A percentile compares a stretch with the other conserved stretches of the same genome.
Conservation (phyloP, 1,140 invertebrate genomes). For the Drosophila bocqueti region DNA sequence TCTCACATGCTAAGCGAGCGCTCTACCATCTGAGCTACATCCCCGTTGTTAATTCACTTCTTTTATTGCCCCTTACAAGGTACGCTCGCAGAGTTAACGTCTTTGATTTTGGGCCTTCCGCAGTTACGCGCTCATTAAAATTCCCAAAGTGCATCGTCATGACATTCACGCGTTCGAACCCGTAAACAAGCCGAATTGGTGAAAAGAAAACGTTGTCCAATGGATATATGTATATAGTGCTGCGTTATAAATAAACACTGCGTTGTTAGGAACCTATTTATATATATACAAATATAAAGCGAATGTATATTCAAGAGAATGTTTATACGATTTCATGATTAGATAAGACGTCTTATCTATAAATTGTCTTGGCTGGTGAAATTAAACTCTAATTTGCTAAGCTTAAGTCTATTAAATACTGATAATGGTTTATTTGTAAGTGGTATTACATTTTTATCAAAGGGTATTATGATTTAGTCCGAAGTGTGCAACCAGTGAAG, state of each 20-base stretch:
- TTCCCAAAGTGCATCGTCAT: conserved; percentile 63
- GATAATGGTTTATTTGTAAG: background rate
- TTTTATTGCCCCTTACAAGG: conserved; percentile 38
- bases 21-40: conserved; percentile 94
- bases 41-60: conserved; percentile 49
- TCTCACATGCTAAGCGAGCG: conserved; percentile 94
- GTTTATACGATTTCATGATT: conserved; percentile 12
- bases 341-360: conserved; percentile 34
- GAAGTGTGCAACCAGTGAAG: background rate
- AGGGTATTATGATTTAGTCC: background rate
- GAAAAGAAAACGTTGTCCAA: conserved; percentile 8
- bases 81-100: conserved; percentile 13
- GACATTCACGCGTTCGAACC: background rate
- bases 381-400: conserved; percentile 5
- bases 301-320: conserved; percentile 2
- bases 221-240: conserved; percentile 10
- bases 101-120: conserved; percentile 13
- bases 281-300: background rate
- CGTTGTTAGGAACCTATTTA: conserved; percentile 20
- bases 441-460: background rate
- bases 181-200: background rate
- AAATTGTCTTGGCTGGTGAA: background rate
- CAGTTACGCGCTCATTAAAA: conserved; percentile 19
- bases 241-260: conserved; percentile 51
- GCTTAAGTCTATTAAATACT: background rate